Conservation (phyloP, 2,888 invertebrate genomes). For the Opisthograptis luteolata region DNA sequence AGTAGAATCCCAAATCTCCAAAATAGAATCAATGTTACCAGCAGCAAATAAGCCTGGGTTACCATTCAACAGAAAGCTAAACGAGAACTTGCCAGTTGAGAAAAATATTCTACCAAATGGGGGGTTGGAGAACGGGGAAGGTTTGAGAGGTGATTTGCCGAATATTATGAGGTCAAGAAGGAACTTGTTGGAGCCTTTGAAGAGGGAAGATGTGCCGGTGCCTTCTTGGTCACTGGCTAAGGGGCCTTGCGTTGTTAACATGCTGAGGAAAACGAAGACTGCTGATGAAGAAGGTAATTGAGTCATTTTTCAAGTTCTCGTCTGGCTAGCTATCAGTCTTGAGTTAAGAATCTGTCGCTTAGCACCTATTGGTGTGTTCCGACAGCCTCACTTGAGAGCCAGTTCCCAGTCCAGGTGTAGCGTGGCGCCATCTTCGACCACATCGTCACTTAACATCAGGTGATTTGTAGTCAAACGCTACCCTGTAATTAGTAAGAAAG, state of each 20-base stretch:
- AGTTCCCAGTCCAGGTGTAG: too few relatives aligned
- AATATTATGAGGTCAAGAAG: conserved; percentile 64
- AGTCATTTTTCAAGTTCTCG: neutral
- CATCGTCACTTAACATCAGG: too few relatives aligned
- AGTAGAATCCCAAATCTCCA: conserved; percentile 67
- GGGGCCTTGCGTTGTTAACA: conserved; percentile 69
- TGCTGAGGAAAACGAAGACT: conserved; percentile 60
- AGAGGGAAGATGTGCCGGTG: conserved; percentile 58
- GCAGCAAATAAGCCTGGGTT: conserved; percentile 38
- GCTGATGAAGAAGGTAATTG: conserved; percentile 43
- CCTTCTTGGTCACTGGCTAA: conserved; percentile 79
- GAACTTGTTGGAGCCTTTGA: conserved; percentile 74
- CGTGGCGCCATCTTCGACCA: too few relatives aligned
- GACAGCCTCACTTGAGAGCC: too few relatives aligned
- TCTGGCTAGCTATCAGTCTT: too few relatives aligned
- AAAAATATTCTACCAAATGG: conserved; percentile 25
- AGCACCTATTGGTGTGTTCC: too few relatives aligned
- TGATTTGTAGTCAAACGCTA: too few relatives aligned
- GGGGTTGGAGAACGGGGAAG: conserved; percentile 37
- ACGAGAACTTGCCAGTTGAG: conserved; percentile 36
- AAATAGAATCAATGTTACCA: conserved; percentile 47
- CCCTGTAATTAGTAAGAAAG: too few relatives aligned
- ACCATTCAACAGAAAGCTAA: conserved; percentile 9
- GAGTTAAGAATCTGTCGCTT: too few relatives aligned
- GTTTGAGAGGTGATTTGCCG: conserved; percentile 58